A percentile compares a stretch with the other conserved stretches of the same genome.
phyloP scores from a whole-genome alignment of 1,140 invertebrate species.

The Drosophila albomicans region DNA sequence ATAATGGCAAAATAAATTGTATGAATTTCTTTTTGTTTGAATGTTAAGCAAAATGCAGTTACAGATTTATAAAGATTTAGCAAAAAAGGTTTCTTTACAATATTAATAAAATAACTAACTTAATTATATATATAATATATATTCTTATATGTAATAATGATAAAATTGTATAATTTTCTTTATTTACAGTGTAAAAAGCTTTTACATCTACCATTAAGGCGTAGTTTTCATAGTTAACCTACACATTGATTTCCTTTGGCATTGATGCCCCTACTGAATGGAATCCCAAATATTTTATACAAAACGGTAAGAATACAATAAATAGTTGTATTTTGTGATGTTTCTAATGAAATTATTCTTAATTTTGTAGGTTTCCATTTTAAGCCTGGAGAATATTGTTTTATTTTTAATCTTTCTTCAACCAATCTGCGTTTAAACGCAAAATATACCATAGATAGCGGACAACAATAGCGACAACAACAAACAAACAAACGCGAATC shows the following conservation, averaged over 20 bases:
- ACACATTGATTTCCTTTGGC: constrained; percentile 68
- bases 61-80: background rate
- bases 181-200: constrained; percentile 78
- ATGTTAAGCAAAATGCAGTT: background rate
- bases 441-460: constrained; percentile 43
- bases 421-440: constrained; percentile 25
- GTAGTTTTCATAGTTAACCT: constrained; percentile 78
- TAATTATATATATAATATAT: background rate
- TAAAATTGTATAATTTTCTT: constrained; percentile 6
- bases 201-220: constrained; percentile 75
- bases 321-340: background rate
- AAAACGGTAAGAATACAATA: constrained; percentile 62
- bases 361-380: constrained; percentile 65
- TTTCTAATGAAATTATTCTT: constrained; percentile 22
- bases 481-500: constrained; percentile 40
- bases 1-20: background rate
- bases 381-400: constrained; percentile 58
- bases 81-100: background rate
- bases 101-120: background rate
- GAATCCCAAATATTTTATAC: constrained; percentile 76
- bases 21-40: background rate
- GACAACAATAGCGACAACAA: constrained; percentile 48
- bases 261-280: constrained; percentile 56
- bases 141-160: background rate
- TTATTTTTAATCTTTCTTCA: constrained; percentile 44